Base-by-base conservation (phyloP, 2,113 vertebrate species). In the Alligator sinensis region DNA sequence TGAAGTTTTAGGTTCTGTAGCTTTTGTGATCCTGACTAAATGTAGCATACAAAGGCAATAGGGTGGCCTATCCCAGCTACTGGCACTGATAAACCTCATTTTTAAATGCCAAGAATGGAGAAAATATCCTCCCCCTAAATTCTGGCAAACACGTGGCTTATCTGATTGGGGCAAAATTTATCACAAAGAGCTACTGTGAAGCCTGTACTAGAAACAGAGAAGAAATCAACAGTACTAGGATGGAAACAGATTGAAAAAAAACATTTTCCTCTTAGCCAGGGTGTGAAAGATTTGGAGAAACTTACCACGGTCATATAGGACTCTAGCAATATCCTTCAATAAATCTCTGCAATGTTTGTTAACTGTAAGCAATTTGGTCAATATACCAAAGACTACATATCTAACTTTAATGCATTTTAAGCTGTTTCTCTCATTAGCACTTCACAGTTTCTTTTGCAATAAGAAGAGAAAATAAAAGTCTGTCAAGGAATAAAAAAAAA, bases 381-480 rank as follows among this genome's bases (percentile, higher is more conserved):
- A 90, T 61, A 72, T 72, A 90, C 90, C 75, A 64, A 96, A 94
- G 70, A 21, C 78, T 91, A 89, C 90, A 86, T 59, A 86, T 22
- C 13, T 21, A 95, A 89, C 28, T 27, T 81, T 80, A 84, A 93
- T 55, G 70, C 34, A 82, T 82, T 95, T 95, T 90, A 60, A 94
- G 30, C 77, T 88, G 86, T 95, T 89, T 93, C 70, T 91, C 95
- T 95, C 88, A 93, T 95, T 94, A 94, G 55, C 80, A 91, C 82
- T 90, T 90, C 84, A 94, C 60, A 93, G 61, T 85, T 86, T 82
- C 83, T 82, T 18, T 91, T 80, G 64, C 47, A 91, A 30, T 70
- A 83, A 83, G 12, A 62, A 11, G 9, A 13, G 2, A 8, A 24
- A 57, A 88, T 74, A 87, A 58, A 47, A 24, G 74, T 4, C 68